Evolutionary conservation across 2,797 vertebrate species (phyloP), one percentile per base, ranked within the genome.

Genomic region (Notoglanidium macrostoma): DNA sequence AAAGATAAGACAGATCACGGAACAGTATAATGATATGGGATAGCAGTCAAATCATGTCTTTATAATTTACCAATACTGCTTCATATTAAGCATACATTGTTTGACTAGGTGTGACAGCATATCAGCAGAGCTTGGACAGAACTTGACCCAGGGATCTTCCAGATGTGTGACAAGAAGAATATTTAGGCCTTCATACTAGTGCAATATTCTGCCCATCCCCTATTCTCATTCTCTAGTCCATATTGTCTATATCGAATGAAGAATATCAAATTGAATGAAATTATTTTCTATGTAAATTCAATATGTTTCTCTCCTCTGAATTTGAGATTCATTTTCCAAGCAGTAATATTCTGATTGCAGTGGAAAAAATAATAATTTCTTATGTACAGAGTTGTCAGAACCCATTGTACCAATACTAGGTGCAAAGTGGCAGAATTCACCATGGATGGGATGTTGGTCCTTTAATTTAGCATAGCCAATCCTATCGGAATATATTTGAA

Each of bases 31-130:
- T 76, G 26, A 54, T 51, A 17, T 51, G 73, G 23, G 23, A 23
- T n/a, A n/a, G 11, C 44, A 74, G 44, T 49, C 14, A 76, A 76
- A 29, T 76, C 14, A 54, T 76, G 49, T 51, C 46, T 76, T 76
- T 14, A 76, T 17, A 15, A 76, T 51, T 51, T 76, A 29, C 29
- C 49, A 76, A 15, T 2, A 49, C 44, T 74, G 44, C 14, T 74
- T 49, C 70, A 14, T 74, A 44, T 74, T 26, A 74, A n/a, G 44
- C n/a, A 8, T 65, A 61, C 19, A 46, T 82, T 63, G 35, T 81
- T 65, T 82, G 46, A 82, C n/a, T 29, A 76, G 73, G 73, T 76
- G 46, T 76, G 73, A 76, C 26, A 54, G 73, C 46, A 54, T 49
- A 74, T 74, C 12, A 49, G 72, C 2, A 10, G 26, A 76, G 46